Base-by-base conservation (phyloP, 2,113 vertebrate species). In the Fulmarus glacialis region DNA sequence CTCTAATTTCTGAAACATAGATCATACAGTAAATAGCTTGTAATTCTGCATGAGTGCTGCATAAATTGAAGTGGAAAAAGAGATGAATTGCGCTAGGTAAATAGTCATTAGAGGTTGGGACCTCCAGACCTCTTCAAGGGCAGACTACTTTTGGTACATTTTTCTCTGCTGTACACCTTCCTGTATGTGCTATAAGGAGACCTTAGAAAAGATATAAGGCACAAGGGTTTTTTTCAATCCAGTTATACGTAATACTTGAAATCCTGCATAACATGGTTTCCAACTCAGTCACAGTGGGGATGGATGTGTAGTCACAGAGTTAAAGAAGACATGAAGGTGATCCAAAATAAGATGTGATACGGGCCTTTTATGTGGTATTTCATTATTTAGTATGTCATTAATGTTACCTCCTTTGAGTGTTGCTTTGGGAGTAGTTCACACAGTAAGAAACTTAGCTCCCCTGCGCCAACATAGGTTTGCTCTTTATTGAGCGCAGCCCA, bases 181-280 rank as follows among this genome's bases (percentile, higher is more conserved):
- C 14, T 62, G 5, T 40, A 38, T 40, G 9, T 53, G 34, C 24
- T 80, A 5, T 45, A 73, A 89, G 14, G 58, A 89, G 19, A 45
- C 19, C 29, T 89, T n/a, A 64, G 53, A 75, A 85, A 82, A 72
- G 5, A 67, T 15, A 32, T 4, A n/a, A 11, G 59, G 11, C 32
- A 12, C 74, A 43, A 43, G 15, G 1, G 0, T 2, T 17, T 43
- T 79, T 55, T 74, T 42, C 5, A 81, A 72, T 50, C 52, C 53
- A 27, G 4, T 83, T 89, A 23, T 56, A n/a, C 13, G 4, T 40
- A 74, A 14, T 23, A 50, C 40, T 70, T 85, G 48, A 88, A 88
- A 80, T 73, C 17, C 45, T 40, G 11, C 1, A 1, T 77, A 73
- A 55, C 40, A 38, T 0, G 0, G 16, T 78, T 93, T 89, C 56